These are phyloP conservation scores for Diuraphis noxia DNA, from an alignment of 1,140 invertebrate species.

Conservation along the genomic window DNA sequence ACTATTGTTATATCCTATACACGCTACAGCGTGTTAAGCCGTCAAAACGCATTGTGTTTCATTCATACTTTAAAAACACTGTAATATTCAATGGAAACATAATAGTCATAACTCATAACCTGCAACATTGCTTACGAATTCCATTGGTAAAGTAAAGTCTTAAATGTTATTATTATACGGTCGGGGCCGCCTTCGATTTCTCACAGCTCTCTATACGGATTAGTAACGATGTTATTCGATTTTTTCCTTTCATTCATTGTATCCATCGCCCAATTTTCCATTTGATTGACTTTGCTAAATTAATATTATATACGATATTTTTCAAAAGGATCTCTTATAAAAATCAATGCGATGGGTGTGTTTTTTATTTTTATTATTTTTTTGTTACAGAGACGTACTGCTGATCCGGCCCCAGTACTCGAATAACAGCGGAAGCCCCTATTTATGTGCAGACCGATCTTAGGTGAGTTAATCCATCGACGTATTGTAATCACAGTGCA, in stretches of 20 bases:
- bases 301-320: not conserved
- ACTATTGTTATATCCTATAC: not conserved
- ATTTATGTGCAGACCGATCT: not conserved
- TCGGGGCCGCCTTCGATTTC: constrained; percentile 1
- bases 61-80: not conserved
- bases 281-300: not conserved
- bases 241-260: not conserved
- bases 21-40: not conserved
- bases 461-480: constrained; percentile 25
- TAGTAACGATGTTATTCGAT: not conserved
- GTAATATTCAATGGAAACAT: not conserved
- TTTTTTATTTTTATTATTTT: constrained; percentile 27
- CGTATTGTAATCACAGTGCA: not conserved
- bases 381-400: not conserved
- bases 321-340: not conserved
- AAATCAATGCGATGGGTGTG: not conserved
- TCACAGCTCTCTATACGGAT: not conserved
- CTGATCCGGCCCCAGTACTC: constrained; percentile 21
- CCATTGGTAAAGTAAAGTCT: not conserved
- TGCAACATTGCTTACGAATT: not conserved
- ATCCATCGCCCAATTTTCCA: not conserved
- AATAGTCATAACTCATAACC: not conserved
- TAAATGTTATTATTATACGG: constrained; percentile 1
- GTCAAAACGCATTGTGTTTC: not conserved
- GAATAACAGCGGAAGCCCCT: not conserved